A percentile compares a stretch with the other conserved stretches of the same genome.
These are phyloP conservation scores for Uropetala carovei DNA, from an alignment of 2,888 invertebrate genomes.

Conservation along the genomic window DNA sequence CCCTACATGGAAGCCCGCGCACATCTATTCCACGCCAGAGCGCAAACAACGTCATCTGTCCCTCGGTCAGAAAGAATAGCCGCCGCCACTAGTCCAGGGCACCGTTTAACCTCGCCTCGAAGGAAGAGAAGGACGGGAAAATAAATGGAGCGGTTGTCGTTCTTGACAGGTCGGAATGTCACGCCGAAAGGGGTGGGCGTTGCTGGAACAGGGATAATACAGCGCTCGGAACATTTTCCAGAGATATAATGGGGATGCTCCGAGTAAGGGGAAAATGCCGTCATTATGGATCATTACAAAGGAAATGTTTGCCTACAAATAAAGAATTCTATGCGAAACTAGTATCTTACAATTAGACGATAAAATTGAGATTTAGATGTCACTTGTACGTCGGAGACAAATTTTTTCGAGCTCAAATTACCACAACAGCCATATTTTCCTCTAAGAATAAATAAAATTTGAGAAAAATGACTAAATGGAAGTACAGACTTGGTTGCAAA, in stretches of 20 bases:
- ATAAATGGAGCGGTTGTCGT: background rate
- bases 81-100: background rate
- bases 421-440: too few relatives aligned
- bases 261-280: background rate
- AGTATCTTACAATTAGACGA: too few relatives aligned
- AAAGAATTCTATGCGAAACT: too few relatives aligned
- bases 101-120: background rate
- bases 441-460: too few relatives aligned
- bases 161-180: background rate
- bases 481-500: too few relatives aligned
- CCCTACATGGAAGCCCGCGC: conserved; percentile 20
- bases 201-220: background rate
- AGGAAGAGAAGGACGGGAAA: background rate
- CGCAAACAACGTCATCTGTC: conserved; percentile 24
- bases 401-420: too few relatives aligned
- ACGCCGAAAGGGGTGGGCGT: background rate
- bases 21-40: background rate
- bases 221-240: background rate
- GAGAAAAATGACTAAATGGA: too few relatives aligned
- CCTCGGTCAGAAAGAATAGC: background rate
- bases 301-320: background rate
- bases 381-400: too few relatives aligned
- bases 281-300: background rate
- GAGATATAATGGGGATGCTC: background rate
- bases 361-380: too few relatives aligned